A percentile compares a stretch with the other conserved stretches of the same genome.
Conservation (phyloP, 2,797 vertebrate species). For the Cossypha niveicapilla region DNA sequence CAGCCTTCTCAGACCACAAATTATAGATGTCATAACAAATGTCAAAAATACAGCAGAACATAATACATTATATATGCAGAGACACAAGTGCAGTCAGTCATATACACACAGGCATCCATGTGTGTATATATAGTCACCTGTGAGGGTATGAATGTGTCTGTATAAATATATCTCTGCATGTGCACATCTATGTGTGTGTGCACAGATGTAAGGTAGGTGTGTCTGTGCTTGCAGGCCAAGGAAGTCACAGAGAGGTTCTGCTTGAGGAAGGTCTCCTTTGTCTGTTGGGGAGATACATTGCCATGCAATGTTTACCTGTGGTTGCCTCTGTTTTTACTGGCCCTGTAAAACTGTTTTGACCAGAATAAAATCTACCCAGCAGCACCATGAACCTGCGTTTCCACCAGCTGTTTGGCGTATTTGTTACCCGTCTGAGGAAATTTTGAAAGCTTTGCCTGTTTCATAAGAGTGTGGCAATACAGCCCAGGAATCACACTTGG, state of each 20-base stretch:
- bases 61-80: conserved; percentile 2
- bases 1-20: conserved; percentile 46
- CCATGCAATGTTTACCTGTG: neutral
- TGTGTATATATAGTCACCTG: neutral
- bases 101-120: neutral
- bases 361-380: neutral
- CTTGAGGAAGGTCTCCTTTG: neutral
- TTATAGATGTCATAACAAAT: conserved; percentile 33
- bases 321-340: neutral
- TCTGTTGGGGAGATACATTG: neutral
- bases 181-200: neutral
- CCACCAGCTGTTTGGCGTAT: neutral
- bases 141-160: neutral
- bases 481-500: neutral
- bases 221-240: neutral
- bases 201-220: neutral
- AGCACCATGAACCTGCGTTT: neutral
- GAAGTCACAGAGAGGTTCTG: neutral
- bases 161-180: neutral
- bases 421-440: neutral
- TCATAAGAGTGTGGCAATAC: neutral
- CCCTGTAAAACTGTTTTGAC: neutral
- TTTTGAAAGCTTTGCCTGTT: neutral
- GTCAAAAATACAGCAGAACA: conserved; percentile 48
- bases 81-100: neutral